phyloP scores from a whole-genome alignment of 2,113 vertebrate species.

The Zingel zingel region DNA sequence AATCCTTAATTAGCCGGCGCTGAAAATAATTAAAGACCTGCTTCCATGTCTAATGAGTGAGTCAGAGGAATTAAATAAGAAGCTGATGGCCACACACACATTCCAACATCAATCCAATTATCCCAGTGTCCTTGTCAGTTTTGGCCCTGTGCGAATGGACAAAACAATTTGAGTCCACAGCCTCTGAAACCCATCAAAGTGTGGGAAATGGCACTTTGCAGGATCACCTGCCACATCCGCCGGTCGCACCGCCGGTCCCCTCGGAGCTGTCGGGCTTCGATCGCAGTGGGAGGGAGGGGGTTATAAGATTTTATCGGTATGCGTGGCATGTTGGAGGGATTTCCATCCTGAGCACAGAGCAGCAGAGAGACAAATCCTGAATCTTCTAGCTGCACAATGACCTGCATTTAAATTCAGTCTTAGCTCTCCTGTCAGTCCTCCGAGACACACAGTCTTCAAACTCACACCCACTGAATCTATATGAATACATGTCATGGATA shows the following conservation, averaged over 20 bases:
- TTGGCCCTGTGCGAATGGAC: constrained; percentile 35
- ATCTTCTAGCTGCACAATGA: constrained; percentile 42
- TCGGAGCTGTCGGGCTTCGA: constrained; percentile 3
- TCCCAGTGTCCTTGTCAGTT: constrained; percentile 60
- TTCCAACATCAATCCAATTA: constrained; percentile 71
- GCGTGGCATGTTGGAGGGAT: constrained; percentile 33
- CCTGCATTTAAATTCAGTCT: constrained; percentile 53
- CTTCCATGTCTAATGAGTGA: constrained; percentile 66
- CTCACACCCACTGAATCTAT: constrained; percentile 5
- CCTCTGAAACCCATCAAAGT: constrained; percentile 37
- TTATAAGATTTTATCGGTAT: constrained; percentile 46
- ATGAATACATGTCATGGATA: constrained; percentile 20
- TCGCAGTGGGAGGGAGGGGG: constrained; percentile 11
- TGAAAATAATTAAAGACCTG: constrained; percentile 72
- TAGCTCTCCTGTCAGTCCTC: constrained; percentile 30
- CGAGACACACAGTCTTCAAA: constrained; percentile 26
- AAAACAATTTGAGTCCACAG: constrained; percentile 35
- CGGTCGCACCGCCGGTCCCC: not conserved
- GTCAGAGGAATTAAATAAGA: constrained; percentile 65
- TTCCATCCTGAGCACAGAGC: constrained; percentile 37
- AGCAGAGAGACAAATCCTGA: constrained; percentile 7
- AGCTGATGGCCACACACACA: constrained; percentile 54
- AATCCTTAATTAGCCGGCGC: constrained; percentile 62
- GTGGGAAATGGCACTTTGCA: constrained; percentile 15
- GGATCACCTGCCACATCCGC: constrained; percentile 26